Base-by-base conservation (phyloP, 2,888 invertebrate species). In the Stegophylla sp. region DNA sequence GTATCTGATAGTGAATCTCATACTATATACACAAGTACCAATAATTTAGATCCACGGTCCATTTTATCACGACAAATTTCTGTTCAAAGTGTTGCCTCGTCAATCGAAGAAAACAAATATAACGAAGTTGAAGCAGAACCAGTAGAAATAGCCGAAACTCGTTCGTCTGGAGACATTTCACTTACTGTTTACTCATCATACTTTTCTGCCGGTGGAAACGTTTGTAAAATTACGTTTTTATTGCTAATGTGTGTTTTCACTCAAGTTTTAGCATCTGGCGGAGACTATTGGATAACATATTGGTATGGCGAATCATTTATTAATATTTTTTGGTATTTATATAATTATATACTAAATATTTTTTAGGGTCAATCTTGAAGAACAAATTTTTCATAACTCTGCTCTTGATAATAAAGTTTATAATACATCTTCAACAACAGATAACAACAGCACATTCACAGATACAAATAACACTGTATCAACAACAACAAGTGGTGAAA, bases 251-350 rank as follows among this genome's bases (percentile, higher is more conserved):
- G 92, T 83, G 12, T 91, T 1, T 17, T 90, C 17, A 88, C 92
- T 0, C 91, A 92, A 84, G 85, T 86, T 0, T 85, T 89, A n/a
- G 91, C 90, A 1, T 92, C 91, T 82, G 86, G 88, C 0, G 90
- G 90, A 0, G 94, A 94, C 85, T 92, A 89, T 85, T 93, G 91
- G 89, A 88, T 93, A 10, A 90, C 92, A 9, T 91, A 90, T 85
- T 94, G 94, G 94, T 91, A 85, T 87, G 88, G 85, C 15, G 10
- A 48, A 26, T 64, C 13, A 23, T 48, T 69, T n/a, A 23, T 48
- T 69, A 41, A 41, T 51, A 69, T 23, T 0, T 23, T 0, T 28
- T 51, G 0, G 1, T 13, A 17, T 5, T 64, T 26, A 71, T 53
- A 20, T 34, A 53, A 71, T 71, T 34, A 7, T 0, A 53, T 51